A percentile compares a stretch with the other conserved stretches of the same genome.
Evolutionary conservation across 2,113 vertebrate genomes (phyloP).

Genomic region (Sceloporus undulatus): DNA sequence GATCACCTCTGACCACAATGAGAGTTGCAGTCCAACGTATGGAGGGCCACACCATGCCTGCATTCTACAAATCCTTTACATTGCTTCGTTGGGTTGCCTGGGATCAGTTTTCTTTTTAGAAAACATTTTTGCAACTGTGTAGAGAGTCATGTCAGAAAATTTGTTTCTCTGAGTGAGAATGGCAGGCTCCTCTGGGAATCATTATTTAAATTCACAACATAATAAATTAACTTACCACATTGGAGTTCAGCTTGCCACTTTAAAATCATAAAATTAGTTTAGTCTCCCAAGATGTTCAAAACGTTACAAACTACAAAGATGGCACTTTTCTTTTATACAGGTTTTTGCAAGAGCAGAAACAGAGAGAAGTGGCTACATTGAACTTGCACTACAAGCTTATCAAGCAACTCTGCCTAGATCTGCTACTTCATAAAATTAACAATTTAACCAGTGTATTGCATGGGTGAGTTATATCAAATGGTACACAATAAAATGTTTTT

Average conservation of each 20-base stretch:
- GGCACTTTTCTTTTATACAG: slow-evolving; percentile 67
- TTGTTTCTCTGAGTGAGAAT: neutral
- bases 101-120: neutral
- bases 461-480: slow-evolving; percentile 4
- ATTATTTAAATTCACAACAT: neutral
- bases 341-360: slow-evolving; percentile 89
- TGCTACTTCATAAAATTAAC: slow-evolving; percentile 72
- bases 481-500: slow-evolving; percentile 2
- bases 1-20: neutral
- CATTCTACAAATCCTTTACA: neutral
- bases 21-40: neutral
- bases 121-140: neutral
- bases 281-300: neutral
- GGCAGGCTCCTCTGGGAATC: no score
- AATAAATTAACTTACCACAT: neutral
- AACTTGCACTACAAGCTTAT: slow-evolving; percentile 88
- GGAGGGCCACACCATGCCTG: neutral
- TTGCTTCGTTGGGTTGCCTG: neutral
- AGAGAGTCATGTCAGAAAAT: neutral
- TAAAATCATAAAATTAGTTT: neutral
- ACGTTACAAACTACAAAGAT: neutral
- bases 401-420: slow-evolving; percentile 76
- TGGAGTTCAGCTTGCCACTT: neutral
- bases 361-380: slow-evolving; percentile 87
- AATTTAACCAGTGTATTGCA: neutral